Evolutionary conservation across 2,888 invertebrate genomes (phyloP).

Genomic region (Folsomia manolachei): DNA sequence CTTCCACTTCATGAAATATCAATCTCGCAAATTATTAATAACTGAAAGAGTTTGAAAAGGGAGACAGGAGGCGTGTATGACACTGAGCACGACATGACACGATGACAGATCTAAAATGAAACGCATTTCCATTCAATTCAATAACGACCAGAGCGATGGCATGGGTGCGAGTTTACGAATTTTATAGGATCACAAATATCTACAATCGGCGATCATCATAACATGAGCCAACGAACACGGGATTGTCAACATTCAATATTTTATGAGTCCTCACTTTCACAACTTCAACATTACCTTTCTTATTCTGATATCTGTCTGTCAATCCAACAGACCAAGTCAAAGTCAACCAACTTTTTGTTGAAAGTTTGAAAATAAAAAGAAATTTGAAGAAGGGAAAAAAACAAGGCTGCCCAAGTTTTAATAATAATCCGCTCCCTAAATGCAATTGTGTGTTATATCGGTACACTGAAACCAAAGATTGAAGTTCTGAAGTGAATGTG

Average conservation of each 20-base stretch:
- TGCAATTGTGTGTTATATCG: not conserved
- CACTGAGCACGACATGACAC: constrained; percentile 4
- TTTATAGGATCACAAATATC: not conserved
- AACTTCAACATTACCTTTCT: not conserved
- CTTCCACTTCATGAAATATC: constrained; percentile 13
- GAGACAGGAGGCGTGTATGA: constrained; percentile 12
- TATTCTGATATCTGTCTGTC: not conserved
- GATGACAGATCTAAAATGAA: constrained; percentile 7
- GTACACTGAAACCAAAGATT: too few species aligned
- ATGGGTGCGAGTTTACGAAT: constrained; percentile 3
- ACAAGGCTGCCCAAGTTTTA: not conserved
- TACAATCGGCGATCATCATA: not conserved
- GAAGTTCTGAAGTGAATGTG: too few species aligned
- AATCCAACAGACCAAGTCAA: too few species aligned
- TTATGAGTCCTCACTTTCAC: not conserved
- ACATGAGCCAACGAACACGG: not conserved
- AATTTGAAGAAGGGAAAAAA: not conserved
- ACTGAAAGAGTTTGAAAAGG: constrained; percentile 3
- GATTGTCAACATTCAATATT: constrained; percentile 1
- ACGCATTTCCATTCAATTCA: too few species aligned
- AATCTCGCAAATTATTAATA: constrained; percentile 1
- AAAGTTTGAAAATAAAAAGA: too few species aligned
- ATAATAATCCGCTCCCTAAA: not conserved
- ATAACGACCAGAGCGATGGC: too few species aligned
- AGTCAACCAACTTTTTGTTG: too few species aligned